Evolutionary conservation across 1,140 invertebrate species (phyloP), one percentile per base, ranked within the genome.

Genomic region (Wiebesia pumilae): DNA sequence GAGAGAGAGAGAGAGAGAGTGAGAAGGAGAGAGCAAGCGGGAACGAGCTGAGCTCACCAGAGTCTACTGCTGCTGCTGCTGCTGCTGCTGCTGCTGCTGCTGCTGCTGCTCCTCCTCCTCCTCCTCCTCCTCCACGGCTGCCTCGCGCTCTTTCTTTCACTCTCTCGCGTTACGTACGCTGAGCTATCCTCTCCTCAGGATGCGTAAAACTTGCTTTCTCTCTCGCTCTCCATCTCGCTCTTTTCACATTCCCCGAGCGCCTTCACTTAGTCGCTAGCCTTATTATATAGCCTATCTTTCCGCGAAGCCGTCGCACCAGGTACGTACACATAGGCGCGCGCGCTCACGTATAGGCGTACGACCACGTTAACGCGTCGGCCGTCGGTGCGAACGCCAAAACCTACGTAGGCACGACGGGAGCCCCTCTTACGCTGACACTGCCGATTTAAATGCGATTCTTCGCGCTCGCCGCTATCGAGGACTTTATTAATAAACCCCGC

Each of bases 211-310:
- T 73, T 27, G 62, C 81, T 73, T n/a, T 83, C 69, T 75, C 30
- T 82, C 38, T 84, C 43, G 51, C 69, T 75, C 43, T 71, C 54
- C 79, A 30, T 43, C 75, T 67, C 51, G 40, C 62, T 75, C 83
- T 65, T 58, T 78, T 78, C 80, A 47, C 81, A 82, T 85, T 80
- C 84, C 65, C 65, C 27, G 43, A 78, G 58, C 84, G 40, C 77
- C 78, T 79, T 69, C 40, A 69, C 62, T 47, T 69, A 30, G 40
- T 69, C 84, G 75, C 58, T 77, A 84, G 71, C 71, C 40, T 75
- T 75, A 75, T 75, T 75, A 51, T 77, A 54, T 62, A 54, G 78
- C 38, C 40, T 79, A 79, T 51, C 62, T 69, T 69, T 69, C 65
- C 54, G 62, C 62, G 77, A 65, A 85, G 67, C 40, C 77, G 73